A percentile compares a stretch with the other conserved stretches of the same genome.
Conservation (phyloP, 2,888 invertebrate genomes). For the Endotricha flammealis region DNA sequence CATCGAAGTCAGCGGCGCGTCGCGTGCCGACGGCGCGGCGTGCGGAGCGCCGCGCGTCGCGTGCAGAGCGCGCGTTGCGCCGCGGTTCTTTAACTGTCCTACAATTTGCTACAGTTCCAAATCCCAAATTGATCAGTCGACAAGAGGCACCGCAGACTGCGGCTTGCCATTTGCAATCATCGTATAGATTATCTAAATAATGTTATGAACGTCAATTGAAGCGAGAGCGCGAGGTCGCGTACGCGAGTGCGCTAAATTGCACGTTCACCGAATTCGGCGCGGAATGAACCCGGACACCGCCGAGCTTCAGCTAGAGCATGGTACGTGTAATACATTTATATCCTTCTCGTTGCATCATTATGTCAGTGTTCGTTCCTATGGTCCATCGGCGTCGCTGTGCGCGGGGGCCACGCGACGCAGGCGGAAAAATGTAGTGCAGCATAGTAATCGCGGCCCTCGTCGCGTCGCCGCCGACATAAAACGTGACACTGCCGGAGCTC, state of each 20-base stretch:
- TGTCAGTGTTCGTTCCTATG: too few relatives aligned
- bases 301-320: not conserved
- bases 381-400: not conserved
- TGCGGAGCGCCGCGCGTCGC: not conserved
- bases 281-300: not conserved
- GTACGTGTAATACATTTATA: too few relatives aligned
- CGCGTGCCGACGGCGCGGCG: not conserved
- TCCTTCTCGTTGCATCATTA: too few relatives aligned
- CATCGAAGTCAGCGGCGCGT: not conserved
- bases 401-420: not conserved
- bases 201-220: too few relatives aligned
- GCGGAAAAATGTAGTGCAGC: not conserved
- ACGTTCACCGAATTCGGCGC: not conserved
- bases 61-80: constrained; percentile 3
- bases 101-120: not conserved
- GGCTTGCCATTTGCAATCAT: not conserved
- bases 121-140: not conserved
- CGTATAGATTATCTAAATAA: too few relatives aligned
- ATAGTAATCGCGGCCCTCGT: too few relatives aligned
- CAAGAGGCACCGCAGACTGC: not conserved
- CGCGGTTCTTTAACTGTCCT: not conserved
- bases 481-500: not conserved
- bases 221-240: too few relatives aligned
- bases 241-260: too few relatives aligned
- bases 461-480: not conserved